Evolutionary conservation across 1,140 invertebrate genomes (phyloP), one percentile per base, ranked within the genome.

Genomic region (Zaprionus lachaisei): DNA sequence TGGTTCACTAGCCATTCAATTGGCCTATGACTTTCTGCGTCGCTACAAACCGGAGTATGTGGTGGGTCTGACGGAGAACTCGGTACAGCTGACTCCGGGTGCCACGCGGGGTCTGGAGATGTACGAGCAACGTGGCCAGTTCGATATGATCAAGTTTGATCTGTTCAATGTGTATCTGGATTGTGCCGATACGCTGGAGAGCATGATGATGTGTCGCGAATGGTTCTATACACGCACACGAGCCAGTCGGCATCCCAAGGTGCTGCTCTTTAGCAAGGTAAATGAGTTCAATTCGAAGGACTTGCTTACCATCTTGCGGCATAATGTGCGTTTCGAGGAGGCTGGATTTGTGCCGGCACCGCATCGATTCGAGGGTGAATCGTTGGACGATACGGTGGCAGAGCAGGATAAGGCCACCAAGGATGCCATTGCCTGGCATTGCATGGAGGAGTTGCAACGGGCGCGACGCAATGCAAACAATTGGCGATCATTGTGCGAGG

Each of bases 131-230:
- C 95, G 96, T 0, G 97, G 97, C 2, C 93, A 97, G 73, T 96
- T 95, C 66, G 96, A 97, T 84, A 93, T 96, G 9, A 90, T 96
- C 15, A 89, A 89, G 0, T 75, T 91, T 6, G 86, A 93, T 26
- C 93, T 93, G 72, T 93, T 93, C 47, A 80, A 90, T 11, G 98
- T 96, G 90, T 99, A 96, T 90, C 87, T 99, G 55, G 99, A 99
- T 93, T 98, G 98, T 4, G 99, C 99, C 6, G 99, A 99, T 91
- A 99, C 99, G 0, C 84, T 94, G 5, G 97, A 99, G 89, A 99
- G 98, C 92, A 96, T 99, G 79, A 91, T 95, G 72, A 95, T 96
- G 47, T 98, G 98, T 92, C 93, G 94, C 0, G 93, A 95, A 14
- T 99, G 98, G 99, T 99, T 98, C 85, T 77, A 92, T 47, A 83